Evolutionary conservation across 2,113 vertebrate genomes (phyloP), one percentile per base, ranked within the genome.

Genomic region (Cyphomyrus discorhynchus): DNA sequence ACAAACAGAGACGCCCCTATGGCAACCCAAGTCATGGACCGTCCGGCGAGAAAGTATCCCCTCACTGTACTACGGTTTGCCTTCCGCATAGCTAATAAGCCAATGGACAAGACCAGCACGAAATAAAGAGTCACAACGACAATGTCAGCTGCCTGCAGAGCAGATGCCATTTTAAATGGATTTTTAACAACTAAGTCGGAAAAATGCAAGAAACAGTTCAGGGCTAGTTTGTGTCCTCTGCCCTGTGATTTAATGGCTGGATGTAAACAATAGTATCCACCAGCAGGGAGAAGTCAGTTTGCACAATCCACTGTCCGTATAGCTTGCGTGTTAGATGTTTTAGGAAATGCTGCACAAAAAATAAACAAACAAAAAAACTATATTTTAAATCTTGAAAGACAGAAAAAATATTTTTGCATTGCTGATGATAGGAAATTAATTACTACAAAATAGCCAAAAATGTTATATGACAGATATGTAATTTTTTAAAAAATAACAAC

Each of bases 11-110:
- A 99, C 90, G 98, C 98, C 87, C 98, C 98, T 74, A 99, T 94
- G 82, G 98, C 97, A 82, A 97, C 94, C 98, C 98, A 99, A 24
- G 97, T 97, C 98, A 99, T 99, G 92, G 97, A 98, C 93, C 98
- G 97, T 93, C 98, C 98, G 83, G 98, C 98, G 95, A 99, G 95
- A 93, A 99, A 99, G 96, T 99, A 99, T 93, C 98, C 98, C 70
- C 96, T 98, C 90, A 99, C 97, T 80, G 97, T 99, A 96, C 96
- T 98, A 92, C 97, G 97, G 94, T 99, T 99, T 93, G 96, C 95
- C 93, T 97, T 99, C 98, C 98, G 98, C 98, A 99, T 99, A 95
- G 97, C 97, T 95, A 98, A 96, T 93, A 98, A 98, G 87, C 98
- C 98, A 92, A 99, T 98, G 94, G 94, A 95, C 90, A 99, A 95